Percentiles rank a stretch among this genome's conserved stretches.
Conservation (phyloP, 1,140 invertebrate genomes). For the Augochlora pura region DNA sequence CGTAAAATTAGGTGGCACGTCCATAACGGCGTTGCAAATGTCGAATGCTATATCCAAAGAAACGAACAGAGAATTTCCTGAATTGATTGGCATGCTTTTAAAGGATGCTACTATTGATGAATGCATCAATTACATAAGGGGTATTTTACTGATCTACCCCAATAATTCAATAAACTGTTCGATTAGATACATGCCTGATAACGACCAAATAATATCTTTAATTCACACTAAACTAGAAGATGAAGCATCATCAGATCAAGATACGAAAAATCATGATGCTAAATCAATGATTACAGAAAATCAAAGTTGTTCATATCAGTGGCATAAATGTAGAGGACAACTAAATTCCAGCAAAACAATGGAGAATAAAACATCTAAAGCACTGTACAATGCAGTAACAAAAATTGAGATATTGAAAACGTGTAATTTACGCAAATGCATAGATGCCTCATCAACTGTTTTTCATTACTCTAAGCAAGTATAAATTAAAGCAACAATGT, state of each 20-base stretch:
- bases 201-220: background rate
- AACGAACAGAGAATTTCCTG: conserved; percentile 64
- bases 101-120: conserved; percentile 65
- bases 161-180: background rate
- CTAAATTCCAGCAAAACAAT: conserved; percentile 1
- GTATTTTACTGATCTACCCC: background rate
- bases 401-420: conserved; percentile 63
- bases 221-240: background rate
- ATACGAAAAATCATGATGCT: background rate
- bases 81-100: conserved; percentile 71
- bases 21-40: conserved; percentile 77
- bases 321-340: conserved; percentile 78
- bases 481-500: conserved; percentile 6
- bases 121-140: conserved; percentile 59
- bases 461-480: conserved; percentile 80
- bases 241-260: background rate
- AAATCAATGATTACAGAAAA: background rate
- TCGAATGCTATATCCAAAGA: conserved; percentile 68
- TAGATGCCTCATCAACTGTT: conserved; percentile 85
- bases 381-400: conserved; percentile 32
- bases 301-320: conserved; percentile 42
- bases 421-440: conserved; percentile 85
- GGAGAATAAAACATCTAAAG: conserved; percentile 5
- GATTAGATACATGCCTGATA: background rate
- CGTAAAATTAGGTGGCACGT: conserved; percentile 80